Base-by-base conservation (phyloP, 2,888 invertebrate species). In the Nymphalis c-album region DNA sequence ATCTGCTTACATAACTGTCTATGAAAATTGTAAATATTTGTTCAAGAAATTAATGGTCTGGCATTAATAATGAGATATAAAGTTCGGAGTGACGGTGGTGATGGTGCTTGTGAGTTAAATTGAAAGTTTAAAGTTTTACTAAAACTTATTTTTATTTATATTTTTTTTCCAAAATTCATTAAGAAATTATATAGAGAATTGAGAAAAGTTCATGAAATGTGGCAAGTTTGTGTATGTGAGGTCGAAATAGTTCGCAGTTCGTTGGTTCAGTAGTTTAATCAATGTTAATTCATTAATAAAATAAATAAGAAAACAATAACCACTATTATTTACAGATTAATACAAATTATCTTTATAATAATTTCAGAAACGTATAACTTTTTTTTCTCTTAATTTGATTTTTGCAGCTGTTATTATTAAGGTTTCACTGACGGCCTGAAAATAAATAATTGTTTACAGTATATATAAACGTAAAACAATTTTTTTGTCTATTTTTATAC, bases 291-390 rank as follows among this genome's bases (percentile, higher is more conserved):
- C 35, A 35, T 16, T 26, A 57, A 57, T 57, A 57, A 57, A 57
- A 40, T 57, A 57, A 18, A 40, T 57, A 40, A 18, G 57, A 26
- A 57, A 57, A 40, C 18, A 18, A 35, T 57, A 57, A 57, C 57
- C 17, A 18, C 57, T 57, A 40, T 57, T 57, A 57, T 57, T 57
- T 57, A 57, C 18, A 57, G 18, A 57, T 40, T 31, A n/a, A 53
- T 53, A 35, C 4, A 57, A 17, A 17, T 40, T 8, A 35, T 57
- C 6, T 31, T 53, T 53, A 26, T n/a, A 31, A 55, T 16, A 20
- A 35, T 31, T 53, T 35, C 35, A 57, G 35, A 10, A 55, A 40
- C 18, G 6, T 55, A n/a, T 4, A 55, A 2, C 2, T 31, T 26
- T 26, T 53, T 31, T 31, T 31, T 53, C 31, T 5, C 22, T 22